These are phyloP conservation scores for Ceratoteleas bidentatus DNA, from an alignment of 1,140 invertebrate species.

Conservation along the genomic window DNA sequence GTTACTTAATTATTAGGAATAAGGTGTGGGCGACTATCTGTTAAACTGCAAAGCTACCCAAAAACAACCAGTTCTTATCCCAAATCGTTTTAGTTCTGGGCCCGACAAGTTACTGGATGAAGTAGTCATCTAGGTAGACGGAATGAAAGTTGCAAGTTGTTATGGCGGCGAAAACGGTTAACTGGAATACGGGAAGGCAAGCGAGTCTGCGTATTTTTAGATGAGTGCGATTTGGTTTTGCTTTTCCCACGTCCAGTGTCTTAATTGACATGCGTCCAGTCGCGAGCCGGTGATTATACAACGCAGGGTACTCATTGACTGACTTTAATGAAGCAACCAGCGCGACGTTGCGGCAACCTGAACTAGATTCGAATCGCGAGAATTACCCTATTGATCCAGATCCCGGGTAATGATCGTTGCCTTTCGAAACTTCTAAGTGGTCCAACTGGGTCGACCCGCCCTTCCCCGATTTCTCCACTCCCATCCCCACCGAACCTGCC, in stretches of 20 bases:
- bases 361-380: conserved; percentile 6
- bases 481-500: too few species aligned
- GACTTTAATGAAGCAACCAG: conserved; percentile 29
- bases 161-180: too few species aligned
- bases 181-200: background rate
- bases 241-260: conserved; percentile 9
- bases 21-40: too few species aligned
- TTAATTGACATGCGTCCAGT: conserved; percentile 17
- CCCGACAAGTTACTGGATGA: too few species aligned
- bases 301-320: conserved; percentile 20
- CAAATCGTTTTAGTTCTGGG: too few species aligned
- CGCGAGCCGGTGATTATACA: conserved; percentile 12
- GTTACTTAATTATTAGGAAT: too few species aligned
- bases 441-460: background rate
- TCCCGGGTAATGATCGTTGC: background rate
- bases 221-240: conserved; percentile 7
- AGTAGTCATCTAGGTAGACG: too few species aligned
- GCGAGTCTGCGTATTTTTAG: background rate
- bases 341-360: conserved; percentile 8
- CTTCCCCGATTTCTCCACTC: too few species aligned
- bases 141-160: conserved; percentile 2
- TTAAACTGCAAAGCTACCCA: too few species aligned
- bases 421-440: background rate
- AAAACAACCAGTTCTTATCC: too few species aligned
- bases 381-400: conserved; percentile 19